These are phyloP conservation scores for Saccostrea glomerata DNA, from an alignment of 1,140 invertebrate genomes.

Conservation along the genomic window DNA sequence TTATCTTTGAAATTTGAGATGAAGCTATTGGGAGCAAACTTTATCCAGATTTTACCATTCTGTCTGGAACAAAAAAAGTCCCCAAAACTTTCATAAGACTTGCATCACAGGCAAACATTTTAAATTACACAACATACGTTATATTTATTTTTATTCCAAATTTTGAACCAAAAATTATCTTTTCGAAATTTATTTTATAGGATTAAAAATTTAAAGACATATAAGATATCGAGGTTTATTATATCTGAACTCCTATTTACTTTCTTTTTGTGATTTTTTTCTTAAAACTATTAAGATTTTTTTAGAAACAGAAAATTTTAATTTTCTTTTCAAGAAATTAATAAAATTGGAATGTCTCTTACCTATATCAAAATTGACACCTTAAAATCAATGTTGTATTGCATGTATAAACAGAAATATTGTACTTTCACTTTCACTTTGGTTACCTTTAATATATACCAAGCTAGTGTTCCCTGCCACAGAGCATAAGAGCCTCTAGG, in stretches of 20 bases:
- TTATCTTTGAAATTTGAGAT: constrained; percentile 25
- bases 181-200: no score
- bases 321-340: background rate
- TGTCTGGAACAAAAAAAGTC: constrained; percentile 11
- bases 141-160: no score
- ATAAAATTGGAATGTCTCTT: constrained; percentile 24
- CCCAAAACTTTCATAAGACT: background rate
- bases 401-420: background rate
- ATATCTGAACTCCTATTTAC: no score
- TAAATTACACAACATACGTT: no score
- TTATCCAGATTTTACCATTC: constrained; percentile 14
- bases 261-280: no score
- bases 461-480: background rate
- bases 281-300: no score
- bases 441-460: constrained; percentile 27
- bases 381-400: background rate
- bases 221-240: no score
- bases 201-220: no score
- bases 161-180: no score
- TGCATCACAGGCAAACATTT: background rate
- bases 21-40: constrained; percentile 13
- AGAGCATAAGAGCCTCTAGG: background rate
- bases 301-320: no score
- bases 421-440: background rate
- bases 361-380: background rate